phyloP scores from a whole-genome alignment of 2,797 vertebrate genomes.

The Natrix natrix region DNA sequence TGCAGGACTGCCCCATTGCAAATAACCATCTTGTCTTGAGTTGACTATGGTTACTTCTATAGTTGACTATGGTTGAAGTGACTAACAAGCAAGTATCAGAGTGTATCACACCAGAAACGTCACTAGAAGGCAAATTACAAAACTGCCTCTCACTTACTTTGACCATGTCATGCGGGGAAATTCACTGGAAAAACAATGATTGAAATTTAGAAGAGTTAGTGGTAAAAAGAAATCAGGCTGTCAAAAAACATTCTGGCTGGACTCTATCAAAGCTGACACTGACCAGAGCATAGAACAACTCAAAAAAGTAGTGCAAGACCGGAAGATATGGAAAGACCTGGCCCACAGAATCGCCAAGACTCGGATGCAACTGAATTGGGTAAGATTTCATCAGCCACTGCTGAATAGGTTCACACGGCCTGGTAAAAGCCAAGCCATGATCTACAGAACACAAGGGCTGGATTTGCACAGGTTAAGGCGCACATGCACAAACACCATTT shows the following conservation, averaged over 20 bases:
- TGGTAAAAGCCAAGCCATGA: not conserved
- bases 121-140: not conserved
- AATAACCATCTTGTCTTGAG: not conserved
- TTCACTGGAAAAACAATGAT: not conserved
- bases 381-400: not conserved
- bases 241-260: not conserved
- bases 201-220: not conserved
- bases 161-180: not conserved
- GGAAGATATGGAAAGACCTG: not conserved
- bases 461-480: not conserved
- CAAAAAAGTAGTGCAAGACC: not conserved
- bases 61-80: not conserved
- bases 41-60: not conserved
- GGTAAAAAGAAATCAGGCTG: not conserved
- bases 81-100: not conserved
- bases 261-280: not conserved
- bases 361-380: not conserved
- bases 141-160: not conserved
- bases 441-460: not conserved
- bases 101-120: not conserved
- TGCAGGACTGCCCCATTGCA: no score
- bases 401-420: not conserved
- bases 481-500: not conserved
- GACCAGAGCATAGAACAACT: not conserved
- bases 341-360: not conserved